Evolutionary conservation across 2,888 invertebrate species (phyloP).

Genomic region (Spodoptera littoralis): DNA sequence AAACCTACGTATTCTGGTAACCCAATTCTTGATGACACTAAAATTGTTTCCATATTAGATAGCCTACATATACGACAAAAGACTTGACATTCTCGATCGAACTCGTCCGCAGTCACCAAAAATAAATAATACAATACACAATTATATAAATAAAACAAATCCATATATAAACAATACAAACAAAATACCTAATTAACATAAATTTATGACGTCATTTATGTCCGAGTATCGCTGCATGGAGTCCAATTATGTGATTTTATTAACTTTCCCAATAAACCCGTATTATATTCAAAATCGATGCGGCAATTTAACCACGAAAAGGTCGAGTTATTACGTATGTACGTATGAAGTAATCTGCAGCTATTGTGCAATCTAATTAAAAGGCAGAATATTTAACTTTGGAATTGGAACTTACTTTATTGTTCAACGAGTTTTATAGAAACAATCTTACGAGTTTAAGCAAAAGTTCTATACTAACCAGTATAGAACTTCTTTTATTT

Average conservation of each 20-base stretch:
- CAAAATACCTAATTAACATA: constrained; percentile 5
- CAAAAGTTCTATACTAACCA: no score
- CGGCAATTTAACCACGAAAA: constrained; percentile 28
- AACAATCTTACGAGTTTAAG: no score
- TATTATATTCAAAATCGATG: constrained; percentile 32
- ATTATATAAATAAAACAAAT: constrained; percentile 21
- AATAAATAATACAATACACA: neutral
- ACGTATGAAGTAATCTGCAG: constrained; percentile 37
- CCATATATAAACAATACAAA: neutral
- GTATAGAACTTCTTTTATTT: no score
- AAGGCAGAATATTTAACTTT: no score
- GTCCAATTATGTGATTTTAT: constrained; percentile 14
- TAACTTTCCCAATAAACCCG: constrained; percentile 25
- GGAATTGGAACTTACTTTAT: no score
- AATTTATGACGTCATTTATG: constrained; percentile 15
- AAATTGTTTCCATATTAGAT: no score
- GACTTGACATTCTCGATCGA: no score
- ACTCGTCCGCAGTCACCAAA: no score
- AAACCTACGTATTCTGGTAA: no score
- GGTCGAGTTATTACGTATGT: constrained; percentile 20
- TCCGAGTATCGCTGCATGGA: neutral
- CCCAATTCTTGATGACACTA: no score
- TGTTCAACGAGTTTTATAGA: no score
- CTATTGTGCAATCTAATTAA: constrained; percentile 17
- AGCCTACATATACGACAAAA: no score